Percentiles rank a stretch among this genome's conserved stretches.
These are phyloP conservation scores for Andrena bicolor DNA, from an alignment of 2,888 invertebrate genomes.

Conservation along the genomic window DNA sequence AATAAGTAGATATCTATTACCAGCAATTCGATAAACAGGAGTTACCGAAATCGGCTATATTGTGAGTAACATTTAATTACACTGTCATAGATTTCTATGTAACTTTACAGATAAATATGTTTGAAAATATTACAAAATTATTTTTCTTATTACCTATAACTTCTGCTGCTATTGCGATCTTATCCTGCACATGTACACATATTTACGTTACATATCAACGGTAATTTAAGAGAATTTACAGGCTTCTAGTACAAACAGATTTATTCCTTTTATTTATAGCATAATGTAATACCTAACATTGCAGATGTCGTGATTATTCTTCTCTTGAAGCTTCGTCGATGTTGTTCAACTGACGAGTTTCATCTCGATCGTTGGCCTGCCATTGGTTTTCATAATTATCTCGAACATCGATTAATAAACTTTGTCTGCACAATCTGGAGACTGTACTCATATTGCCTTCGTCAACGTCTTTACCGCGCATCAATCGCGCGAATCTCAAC, in stretches of 20 bases:
- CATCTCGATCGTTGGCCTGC: constrained; percentile 11
- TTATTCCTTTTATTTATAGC: not conserved
- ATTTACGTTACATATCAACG: too few relatives aligned
- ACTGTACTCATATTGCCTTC: constrained; percentile 86
- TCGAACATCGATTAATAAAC: constrained; percentile 88
- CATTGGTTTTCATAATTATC: constrained; percentile 42
- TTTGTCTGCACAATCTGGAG: constrained; percentile 91
- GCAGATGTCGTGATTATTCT: not conserved
- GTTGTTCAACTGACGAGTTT: not conserved
- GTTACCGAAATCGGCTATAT: too few relatives aligned
- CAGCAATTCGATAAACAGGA: too few relatives aligned
- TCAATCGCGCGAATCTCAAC: constrained; percentile 87
- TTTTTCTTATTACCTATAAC: too few relatives aligned
- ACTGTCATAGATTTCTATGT: too few relatives aligned
- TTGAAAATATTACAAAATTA: too few relatives aligned
- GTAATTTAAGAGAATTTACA: not conserved
- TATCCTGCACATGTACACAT: too few relatives aligned
- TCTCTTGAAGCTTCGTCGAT: not conserved
- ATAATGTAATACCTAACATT: not conserved
- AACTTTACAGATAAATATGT: too few relatives aligned
- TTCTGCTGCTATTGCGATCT: too few relatives aligned
- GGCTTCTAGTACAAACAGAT: not conserved
- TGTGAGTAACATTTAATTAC: too few relatives aligned
- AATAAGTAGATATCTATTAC: too few relatives aligned
- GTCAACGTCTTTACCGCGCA: constrained; percentile 83